Base-by-base conservation (phyloP, 2,797 vertebrate genomes). In the Petrocephalus sullivani region DNA sequence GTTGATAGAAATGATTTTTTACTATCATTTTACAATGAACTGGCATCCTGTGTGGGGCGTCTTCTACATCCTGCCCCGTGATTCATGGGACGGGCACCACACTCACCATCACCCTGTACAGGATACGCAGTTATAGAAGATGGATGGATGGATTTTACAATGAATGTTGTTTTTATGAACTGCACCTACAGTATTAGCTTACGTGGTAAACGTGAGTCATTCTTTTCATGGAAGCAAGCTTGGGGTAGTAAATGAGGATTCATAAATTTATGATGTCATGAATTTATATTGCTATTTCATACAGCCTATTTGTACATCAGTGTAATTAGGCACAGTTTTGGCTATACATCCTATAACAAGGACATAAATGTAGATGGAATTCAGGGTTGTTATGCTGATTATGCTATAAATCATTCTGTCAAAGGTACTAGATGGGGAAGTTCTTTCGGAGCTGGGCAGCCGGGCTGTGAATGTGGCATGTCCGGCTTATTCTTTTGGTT, bases 401-500 rank as follows among this genome's bases (percentile, higher is more conserved):
- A 46, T 81, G 19, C 56, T 37, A 41, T 61, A 86, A 60, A 58
- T 37, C 54, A 85, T 85, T 85, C 23, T 53, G 28, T 54, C 58
- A 58, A 33, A 84, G 41, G 33, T 12, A 53, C 87, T 82, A 49
- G 10, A 86, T 64, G 60, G 19, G 33, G 41, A 87, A 41, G 41
- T 64, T 64, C 41, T 53, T 21, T 64, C 10, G 12, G 61, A 64
- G 41, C 37, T 64, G 58, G 86, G 37, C 21, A 64, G 81, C n/a
- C 0, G 19, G 23, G 2, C n/a, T 33, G 33, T 12, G 60, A 37
- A 87, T 14, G 86, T 60, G 64, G 87, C 81, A 64, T 90, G 89
- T 90, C 91, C 87, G 91, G 91, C 90, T 86, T 14, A 41, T 71
- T 71, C 33, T 87, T 28, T 89, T 89, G 89, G 89, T 92, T 91